Conservation (phyloP, 2,113 vertebrate species). For the Nannobrachium achirus region DNA sequence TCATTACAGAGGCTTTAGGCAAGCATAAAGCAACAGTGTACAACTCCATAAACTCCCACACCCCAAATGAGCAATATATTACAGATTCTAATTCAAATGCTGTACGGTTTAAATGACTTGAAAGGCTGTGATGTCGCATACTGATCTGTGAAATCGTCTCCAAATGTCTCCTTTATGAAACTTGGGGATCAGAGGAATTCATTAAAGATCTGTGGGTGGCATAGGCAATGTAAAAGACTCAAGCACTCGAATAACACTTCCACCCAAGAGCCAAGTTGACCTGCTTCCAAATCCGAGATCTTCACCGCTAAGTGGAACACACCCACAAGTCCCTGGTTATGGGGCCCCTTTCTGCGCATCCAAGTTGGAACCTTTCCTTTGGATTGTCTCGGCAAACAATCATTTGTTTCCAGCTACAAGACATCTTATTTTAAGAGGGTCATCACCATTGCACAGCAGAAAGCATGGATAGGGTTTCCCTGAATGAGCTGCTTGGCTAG, state of each 20-base stretch:
- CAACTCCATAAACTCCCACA: constrained; percentile 73
- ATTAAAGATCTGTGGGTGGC: constrained; percentile 74
- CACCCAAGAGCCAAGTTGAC: constrained; percentile 59
- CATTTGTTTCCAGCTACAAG: neutral
- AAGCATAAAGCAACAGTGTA: constrained; percentile 61
- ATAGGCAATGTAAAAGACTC: constrained; percentile 36
- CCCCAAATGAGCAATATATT: constrained; percentile 43
- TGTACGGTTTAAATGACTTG: constrained; percentile 63
- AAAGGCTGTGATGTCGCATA: constrained; percentile 63
- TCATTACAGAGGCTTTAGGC: constrained; percentile 75
- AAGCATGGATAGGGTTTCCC: constrained; percentile 20
- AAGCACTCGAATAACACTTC: constrained; percentile 37
- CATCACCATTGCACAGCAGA: neutral
- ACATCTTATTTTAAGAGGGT: constrained; percentile 3
- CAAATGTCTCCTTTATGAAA: constrained; percentile 70
- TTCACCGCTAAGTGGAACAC: constrained; percentile 45
- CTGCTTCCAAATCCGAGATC: constrained; percentile 65
- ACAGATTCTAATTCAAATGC: constrained; percentile 58
- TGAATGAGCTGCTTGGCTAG: constrained; percentile 19
- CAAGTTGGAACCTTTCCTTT: constrained; percentile 7
- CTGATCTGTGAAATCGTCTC: constrained; percentile 63
- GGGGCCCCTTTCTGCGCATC: constrained; percentile 39
- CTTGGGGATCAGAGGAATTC: constrained; percentile 75
- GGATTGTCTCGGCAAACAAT: neutral
- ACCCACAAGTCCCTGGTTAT: constrained; percentile 43